Percentiles rank a stretch among this genome's conserved stretches.
These are phyloP conservation scores for Hemaris fuciformis DNA, from an alignment of 2,888 invertebrate species.

Conservation along the genomic window DNA sequence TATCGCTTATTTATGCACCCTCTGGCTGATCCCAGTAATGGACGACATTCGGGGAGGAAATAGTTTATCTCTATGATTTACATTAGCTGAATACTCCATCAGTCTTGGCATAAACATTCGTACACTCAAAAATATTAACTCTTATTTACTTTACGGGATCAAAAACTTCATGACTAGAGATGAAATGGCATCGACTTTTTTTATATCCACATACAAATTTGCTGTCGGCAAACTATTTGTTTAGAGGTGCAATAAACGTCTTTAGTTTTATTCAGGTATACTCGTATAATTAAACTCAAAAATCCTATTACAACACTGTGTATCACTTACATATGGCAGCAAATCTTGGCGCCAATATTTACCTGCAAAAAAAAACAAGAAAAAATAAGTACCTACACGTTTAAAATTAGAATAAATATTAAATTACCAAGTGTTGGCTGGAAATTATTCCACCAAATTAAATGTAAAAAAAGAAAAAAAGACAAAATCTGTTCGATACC, in stretches of 20 bases:
- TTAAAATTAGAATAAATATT: neutral
- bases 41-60: neutral
- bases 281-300: too few relatives aligned
- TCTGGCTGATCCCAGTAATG: neutral
- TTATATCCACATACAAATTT: too few relatives aligned
- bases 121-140: neutral
- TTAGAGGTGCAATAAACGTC: too few relatives aligned
- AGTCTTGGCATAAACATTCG: neutral
- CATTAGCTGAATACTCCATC: neutral
- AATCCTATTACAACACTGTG: too few relatives aligned
- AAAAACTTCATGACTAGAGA: too few relatives aligned
- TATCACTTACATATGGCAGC: neutral
- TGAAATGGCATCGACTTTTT: too few relatives aligned
- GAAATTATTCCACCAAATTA: neutral
- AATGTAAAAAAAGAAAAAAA: conserved; percentile 10
- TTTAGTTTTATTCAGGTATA: too few relatives aligned
- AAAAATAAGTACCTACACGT: neutral
- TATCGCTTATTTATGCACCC: conserved; percentile 4
- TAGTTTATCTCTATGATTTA: neutral
- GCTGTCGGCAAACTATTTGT: too few relatives aligned
- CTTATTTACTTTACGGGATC: too few relatives aligned
- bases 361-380: conserved; percentile 40
- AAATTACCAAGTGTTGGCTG: neutral
- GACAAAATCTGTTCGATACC: neutral
- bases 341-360: conserved; percentile 18